Evolutionary conservation across 2,797 vertebrate genomes (phyloP).

Genomic region (Eulemur coronatus): DNA sequence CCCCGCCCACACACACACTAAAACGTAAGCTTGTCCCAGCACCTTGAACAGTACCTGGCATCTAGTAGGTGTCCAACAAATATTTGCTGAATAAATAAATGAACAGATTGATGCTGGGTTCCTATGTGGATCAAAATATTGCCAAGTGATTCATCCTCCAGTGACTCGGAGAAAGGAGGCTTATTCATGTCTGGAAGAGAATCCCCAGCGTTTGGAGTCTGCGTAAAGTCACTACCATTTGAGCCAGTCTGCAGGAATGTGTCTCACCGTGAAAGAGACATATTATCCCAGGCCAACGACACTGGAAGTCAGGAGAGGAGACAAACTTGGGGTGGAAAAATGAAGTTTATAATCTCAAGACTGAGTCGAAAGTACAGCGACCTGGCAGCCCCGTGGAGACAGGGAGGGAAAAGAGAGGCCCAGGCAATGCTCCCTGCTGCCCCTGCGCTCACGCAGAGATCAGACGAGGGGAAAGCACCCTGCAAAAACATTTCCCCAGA

Average conservation of each 20-base stretch:
- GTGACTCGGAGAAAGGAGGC: not conserved
- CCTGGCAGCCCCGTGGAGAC: not conserved
- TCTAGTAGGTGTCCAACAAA: not conserved
- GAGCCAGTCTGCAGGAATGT: slow-evolving; percentile 38
- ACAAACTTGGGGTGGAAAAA: slow-evolving; percentile 45
- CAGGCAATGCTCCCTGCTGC: fast-evolving
- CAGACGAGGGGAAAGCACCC: not conserved
- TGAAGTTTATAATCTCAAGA: slow-evolving; percentile 1
- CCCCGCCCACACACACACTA: not conserved
- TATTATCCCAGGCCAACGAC: not conserved
- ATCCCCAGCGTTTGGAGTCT: not conserved
- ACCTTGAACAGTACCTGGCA: not conserved
- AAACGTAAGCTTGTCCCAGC: not conserved
- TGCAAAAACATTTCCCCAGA: not conserved
- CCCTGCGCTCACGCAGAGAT: fast-evolving
- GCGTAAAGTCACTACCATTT: not conserved
- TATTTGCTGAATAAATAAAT: slow-evolving; percentile 7
- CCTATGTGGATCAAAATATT: not conserved
- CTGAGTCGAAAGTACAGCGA: not conserved
- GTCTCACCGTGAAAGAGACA: slow-evolving; percentile 61
- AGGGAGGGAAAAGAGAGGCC: not conserved
- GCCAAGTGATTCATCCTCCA: slow-evolving; percentile 40
- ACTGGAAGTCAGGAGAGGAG: slow-evolving; percentile 7
- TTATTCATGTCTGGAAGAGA: slow-evolving; percentile 59
- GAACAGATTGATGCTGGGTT: not conserved